Conservation (phyloP, 2,113 vertebrate species). For the Ageneiosus marmoratus region DNA sequence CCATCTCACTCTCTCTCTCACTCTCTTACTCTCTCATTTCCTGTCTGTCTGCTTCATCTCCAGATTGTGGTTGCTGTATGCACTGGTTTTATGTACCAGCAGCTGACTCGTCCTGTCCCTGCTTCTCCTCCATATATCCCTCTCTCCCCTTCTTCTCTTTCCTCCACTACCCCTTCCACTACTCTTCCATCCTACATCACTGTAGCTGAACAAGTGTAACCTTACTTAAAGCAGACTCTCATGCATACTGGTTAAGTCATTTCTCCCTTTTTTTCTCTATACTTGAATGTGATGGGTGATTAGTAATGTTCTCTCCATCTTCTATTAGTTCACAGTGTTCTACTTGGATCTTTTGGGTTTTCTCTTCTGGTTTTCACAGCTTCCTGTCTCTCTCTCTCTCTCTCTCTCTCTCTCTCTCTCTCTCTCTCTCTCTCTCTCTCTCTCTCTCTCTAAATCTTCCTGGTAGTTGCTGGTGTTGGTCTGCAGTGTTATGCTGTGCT, state of each 20-base stretch:
- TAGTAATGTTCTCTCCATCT: neutral
- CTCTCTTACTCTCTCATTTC: neutral
- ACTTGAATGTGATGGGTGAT: neutral
- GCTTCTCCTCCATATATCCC: slow-evolving; percentile 6
- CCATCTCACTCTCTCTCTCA: neutral
- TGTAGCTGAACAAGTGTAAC: neutral
- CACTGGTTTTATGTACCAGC: slow-evolving; percentile 15
- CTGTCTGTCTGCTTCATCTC: neutral
- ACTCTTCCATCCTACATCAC: neutral
- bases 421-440: neutral
- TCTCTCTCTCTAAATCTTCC: neutral
- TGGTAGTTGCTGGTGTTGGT: slow-evolving; percentile 18
- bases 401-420: neutral
- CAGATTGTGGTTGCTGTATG: neutral
- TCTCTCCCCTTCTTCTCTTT: neutral
- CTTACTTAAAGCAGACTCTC: neutral
- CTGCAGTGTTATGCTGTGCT: slow-evolving; percentile 22
- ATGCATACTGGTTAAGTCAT: neutral
- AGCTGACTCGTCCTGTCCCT: neutral
- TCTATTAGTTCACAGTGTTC: neutral
- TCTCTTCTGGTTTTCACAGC: neutral
- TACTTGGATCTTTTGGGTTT: neutral
- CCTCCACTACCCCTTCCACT: neutral
- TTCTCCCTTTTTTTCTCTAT: neutral
- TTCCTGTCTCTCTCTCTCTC: neutral